Conservation (phyloP, 1,140 invertebrate genomes). For the Luehdorfia chinensis region DNA sequence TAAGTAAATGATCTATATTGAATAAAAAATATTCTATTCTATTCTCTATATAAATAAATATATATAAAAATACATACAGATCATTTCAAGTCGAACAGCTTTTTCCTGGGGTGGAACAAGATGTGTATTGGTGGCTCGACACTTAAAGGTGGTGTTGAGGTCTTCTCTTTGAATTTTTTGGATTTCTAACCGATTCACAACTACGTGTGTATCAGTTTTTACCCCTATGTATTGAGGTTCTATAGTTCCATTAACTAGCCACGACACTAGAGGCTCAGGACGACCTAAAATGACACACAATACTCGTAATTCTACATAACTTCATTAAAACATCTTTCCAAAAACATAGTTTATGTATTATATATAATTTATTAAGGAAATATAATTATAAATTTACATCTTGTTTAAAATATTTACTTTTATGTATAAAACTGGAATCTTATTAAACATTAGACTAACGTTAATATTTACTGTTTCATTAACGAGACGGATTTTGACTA, state of each 20-base stretch:
- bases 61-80: conserved; percentile 84
- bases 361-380: too few species aligned
- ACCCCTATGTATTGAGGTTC: conserved; percentile 77
- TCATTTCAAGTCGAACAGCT: conserved; percentile 85
- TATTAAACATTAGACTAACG: too few species aligned
- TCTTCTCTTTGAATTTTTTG: conserved; percentile 84
- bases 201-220: conserved; percentile 82
- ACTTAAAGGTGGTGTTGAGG: conserved; percentile 89
- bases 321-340: too few species aligned
- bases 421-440: too few species aligned
- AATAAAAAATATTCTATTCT: too few species aligned
- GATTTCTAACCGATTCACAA: conserved; percentile 86
- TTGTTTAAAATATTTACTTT: too few species aligned
- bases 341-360: too few species aligned
- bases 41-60: too few species aligned
- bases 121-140: conserved; percentile 91
- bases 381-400: too few species aligned
- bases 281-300: conserved; percentile 79
- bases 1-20: too few species aligned
- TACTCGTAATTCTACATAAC: conserved; percentile 1
- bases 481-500: too few species aligned
- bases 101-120: conserved; percentile 88
- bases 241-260: conserved; percentile 86
- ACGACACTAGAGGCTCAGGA: conserved; percentile 86
- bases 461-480: too few species aligned